These are phyloP conservation scores for Cathartes aura DNA, from an alignment of 2,113 vertebrate genomes.

Conservation along the genomic window DNA sequence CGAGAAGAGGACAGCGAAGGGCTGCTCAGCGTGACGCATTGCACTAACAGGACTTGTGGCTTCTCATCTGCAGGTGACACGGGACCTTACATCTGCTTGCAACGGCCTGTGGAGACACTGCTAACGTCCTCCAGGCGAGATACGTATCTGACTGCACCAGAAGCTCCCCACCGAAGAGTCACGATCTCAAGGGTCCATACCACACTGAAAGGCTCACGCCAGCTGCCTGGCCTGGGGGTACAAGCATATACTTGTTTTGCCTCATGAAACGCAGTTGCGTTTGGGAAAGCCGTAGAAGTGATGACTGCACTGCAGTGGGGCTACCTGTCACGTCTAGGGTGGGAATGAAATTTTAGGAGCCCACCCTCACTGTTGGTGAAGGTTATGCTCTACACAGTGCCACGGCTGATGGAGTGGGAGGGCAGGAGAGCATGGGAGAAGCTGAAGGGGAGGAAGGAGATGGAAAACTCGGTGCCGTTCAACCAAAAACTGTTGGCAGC, in stretches of 20 bases:
- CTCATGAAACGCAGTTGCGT: neutral
- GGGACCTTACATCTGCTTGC: neutral
- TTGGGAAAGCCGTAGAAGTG: neutral
- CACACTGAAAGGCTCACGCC: neutral
- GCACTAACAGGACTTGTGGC: neutral
- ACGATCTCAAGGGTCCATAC: neutral
- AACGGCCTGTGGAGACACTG: accelerated
- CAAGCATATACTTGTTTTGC: neutral
- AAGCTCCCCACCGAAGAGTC: neutral
- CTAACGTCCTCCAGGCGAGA: neutral
- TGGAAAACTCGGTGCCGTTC: neutral
- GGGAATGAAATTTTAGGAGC: neutral
- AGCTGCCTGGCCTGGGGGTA: neutral
- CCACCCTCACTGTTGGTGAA: neutral
- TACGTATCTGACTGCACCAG: neutral
- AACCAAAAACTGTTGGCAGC: neutral
- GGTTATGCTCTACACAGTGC: neutral
- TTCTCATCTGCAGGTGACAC: neutral
- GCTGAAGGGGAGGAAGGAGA: neutral
- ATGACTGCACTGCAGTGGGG: neutral
- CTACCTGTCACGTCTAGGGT: neutral
- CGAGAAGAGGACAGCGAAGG: neutral
- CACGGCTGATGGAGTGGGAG: neutral
- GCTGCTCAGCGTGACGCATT: accelerated
- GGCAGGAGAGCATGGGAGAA: neutral